Evolutionary conservation across 2,797 vertebrate genomes (phyloP).

Genomic region (Coccyzus lansbergi): DNA sequence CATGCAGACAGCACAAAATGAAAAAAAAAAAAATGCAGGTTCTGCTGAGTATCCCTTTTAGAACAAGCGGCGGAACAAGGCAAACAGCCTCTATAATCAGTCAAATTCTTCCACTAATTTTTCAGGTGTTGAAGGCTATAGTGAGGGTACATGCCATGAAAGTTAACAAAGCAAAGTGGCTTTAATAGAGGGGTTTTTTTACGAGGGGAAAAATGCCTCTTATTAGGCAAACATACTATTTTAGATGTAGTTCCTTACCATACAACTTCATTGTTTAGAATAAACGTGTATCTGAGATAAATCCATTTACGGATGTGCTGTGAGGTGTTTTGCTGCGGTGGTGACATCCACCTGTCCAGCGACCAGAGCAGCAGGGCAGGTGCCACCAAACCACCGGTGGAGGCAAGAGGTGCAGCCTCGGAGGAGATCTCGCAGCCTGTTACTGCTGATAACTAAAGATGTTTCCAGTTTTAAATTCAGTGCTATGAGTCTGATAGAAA

Average conservation of each 20-base stretch:
- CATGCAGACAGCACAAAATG: slow-evolving; percentile 93
- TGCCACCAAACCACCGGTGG: rapidly evolving
- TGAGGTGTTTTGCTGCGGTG: not conserved
- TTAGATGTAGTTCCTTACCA: not conserved
- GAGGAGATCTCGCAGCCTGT: not conserved
- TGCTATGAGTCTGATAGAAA: not conserved
- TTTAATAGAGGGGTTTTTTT: slow-evolving; percentile 70
- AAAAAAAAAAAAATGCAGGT: slow-evolving; percentile 87
- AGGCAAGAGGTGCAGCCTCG: rapidly evolving
- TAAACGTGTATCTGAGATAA: not conserved
- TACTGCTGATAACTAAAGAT: not conserved
- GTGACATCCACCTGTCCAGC: not conserved
- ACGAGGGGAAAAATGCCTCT: slow-evolving; percentile 65
- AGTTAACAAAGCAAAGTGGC: slow-evolving; percentile 82
- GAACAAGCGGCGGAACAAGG: slow-evolving; percentile 86
- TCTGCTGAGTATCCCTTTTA: slow-evolving; percentile 97
- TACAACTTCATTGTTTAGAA: slow-evolving; percentile 61
- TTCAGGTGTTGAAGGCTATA: slow-evolving; percentile 89
- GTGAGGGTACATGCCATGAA: slow-evolving; percentile 82
- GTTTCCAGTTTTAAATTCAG: not conserved
- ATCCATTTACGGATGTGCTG: not conserved
- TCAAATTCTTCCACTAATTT: slow-evolving; percentile 92
- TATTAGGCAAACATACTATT: slow-evolving; percentile 55
- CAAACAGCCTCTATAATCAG: slow-evolving; percentile 89
- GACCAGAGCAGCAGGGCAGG: rapidly evolving